Conservation (phyloP, 2,113 vertebrate genomes). For the Channa argus region DNA sequence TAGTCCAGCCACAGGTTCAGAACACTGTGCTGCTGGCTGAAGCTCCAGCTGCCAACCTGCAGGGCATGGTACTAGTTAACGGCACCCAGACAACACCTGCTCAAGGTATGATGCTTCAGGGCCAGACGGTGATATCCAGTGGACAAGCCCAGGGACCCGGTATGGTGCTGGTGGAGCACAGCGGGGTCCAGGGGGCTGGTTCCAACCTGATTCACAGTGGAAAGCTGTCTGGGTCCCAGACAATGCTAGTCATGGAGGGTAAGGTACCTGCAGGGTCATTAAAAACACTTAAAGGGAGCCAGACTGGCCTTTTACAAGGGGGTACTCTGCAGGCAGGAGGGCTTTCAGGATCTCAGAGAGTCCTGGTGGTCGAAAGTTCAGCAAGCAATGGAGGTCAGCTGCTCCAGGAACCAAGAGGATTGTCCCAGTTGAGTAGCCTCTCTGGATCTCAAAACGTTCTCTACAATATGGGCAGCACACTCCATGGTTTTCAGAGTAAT, state of each 20-base stretch:
- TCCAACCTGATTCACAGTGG: constrained; percentile 56
- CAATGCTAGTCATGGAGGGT: constrained; percentile 68
- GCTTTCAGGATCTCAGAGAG: constrained; percentile 55
- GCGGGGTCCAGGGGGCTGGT: constrained; percentile 1
- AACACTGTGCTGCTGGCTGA: constrained; percentile 68
- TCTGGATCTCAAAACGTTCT: constrained; percentile 46
- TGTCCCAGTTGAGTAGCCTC: constrained; percentile 21
- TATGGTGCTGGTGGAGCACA: constrained; percentile 46
- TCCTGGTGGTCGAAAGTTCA: constrained; percentile 59
- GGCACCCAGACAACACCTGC: constrained; percentile 19
- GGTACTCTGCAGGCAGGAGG: constrained; percentile 47
- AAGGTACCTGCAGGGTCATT: constrained; percentile 46
- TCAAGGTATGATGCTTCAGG: constrained; percentile 50
- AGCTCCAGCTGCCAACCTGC: constrained; percentile 55
- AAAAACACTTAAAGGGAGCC: constrained; percentile 57
- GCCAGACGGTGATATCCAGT: constrained; percentile 37
- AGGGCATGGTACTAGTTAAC: constrained; percentile 68
- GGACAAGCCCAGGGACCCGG: constrained; percentile 23
- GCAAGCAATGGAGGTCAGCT: constrained; percentile 22
- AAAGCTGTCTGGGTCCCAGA: constrained; percentile 67
- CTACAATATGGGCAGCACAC: constrained; percentile 32
- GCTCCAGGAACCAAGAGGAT: constrained; percentile 32
- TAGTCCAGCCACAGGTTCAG: constrained; percentile 70
- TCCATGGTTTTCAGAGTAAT: constrained; percentile 13
- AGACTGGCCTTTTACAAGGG: constrained; percentile 25